These are phyloP conservation scores for Dryomyza anilis DNA, from an alignment of 2,888 invertebrate genomes.

Conservation along the genomic window DNA sequence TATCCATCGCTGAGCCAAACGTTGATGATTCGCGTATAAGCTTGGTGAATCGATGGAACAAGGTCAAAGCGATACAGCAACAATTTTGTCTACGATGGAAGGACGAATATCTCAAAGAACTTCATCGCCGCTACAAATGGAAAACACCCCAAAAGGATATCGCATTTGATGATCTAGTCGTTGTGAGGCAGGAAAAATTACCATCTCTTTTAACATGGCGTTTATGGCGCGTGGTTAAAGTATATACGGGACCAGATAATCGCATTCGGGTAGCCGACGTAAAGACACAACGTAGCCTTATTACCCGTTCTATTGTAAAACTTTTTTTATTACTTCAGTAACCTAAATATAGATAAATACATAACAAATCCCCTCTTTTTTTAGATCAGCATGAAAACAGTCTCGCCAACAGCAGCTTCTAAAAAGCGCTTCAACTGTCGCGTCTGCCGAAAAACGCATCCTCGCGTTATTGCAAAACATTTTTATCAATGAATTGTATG, in stretches of 20 bases:
- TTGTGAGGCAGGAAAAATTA: constrained; percentile 16
- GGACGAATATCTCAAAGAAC: constrained; percentile 22
- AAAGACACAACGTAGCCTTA: background rate
- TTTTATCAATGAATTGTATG: background rate
- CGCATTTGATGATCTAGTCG: constrained; percentile 19
- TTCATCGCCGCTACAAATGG: constrained; percentile 24
- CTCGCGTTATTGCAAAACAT: background rate
- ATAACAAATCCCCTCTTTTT: background rate
- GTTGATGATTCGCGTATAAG: too few relatives aligned
- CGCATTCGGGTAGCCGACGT: constrained; percentile 2
- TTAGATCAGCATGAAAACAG: too few relatives aligned
- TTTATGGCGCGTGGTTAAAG: constrained; percentile 22
- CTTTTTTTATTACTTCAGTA: background rate
- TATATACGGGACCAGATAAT: constrained; percentile 11
- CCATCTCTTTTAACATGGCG: constrained; percentile 23
- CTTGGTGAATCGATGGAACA: too few relatives aligned
- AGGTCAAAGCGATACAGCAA: too few relatives aligned
- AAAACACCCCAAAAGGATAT: constrained; percentile 12
- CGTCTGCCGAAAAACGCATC: background rate
- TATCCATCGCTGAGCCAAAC: too few relatives aligned
- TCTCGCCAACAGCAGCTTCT: too few relatives aligned
- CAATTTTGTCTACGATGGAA: constrained; percentile 28
- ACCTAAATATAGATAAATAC: background rate
- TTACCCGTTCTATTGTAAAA: background rate
- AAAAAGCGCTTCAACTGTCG: background rate